Base-by-base conservation (phyloP, 92 coral and sea anemone species). In the Galaxea fascicularis region DNA sequence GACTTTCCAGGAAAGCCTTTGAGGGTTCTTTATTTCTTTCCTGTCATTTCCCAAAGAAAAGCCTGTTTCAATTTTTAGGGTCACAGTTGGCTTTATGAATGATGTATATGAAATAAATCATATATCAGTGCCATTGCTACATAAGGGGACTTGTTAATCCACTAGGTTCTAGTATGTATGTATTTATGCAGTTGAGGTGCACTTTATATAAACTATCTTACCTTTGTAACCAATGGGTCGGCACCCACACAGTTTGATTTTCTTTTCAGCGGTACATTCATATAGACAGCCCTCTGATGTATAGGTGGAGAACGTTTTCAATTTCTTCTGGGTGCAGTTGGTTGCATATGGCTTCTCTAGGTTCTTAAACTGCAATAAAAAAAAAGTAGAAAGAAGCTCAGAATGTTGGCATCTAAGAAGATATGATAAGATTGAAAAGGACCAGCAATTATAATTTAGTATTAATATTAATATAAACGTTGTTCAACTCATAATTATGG, bases 311-410 rank as follows among this genome's bases (percentile, higher is more conserved):
- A 67, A 16, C 35, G 78, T 72, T 17, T 72, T 47, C 71, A 78
- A 73, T 18, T 10, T 63, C 35, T 71, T 77, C 24, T 54, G 21
- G 10, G 45, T 29, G 51, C 89, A 86, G 20, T 68, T 56, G 25
- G 89, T 86, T 10, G 51, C 64, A 31, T 57, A 86, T 0, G 89
- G 89, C 64, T 77, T 54, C 65, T 77, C 51, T 35, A 86, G 68
- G 70, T 86, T 86, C 58, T 71, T 45, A 29, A 20, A 82, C 86
- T 82, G 45, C 16, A 52, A 52, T 11, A n/a, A 60, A 1, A 24
- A 10, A 22, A 1, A 21, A 3, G 3, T 15, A 7, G 15, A 5
- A 6, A 22, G 21, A 4, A 22, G 30, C 25, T 60, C 25, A 4
- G 66, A n/a, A 10, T 60, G 18, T 16, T 57, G 63, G 25, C 25